Evolutionary conservation across 2,888 invertebrate genomes (phyloP), one percentile per base, ranked within the genome.

Genomic region (Panopea generosa): DNA sequence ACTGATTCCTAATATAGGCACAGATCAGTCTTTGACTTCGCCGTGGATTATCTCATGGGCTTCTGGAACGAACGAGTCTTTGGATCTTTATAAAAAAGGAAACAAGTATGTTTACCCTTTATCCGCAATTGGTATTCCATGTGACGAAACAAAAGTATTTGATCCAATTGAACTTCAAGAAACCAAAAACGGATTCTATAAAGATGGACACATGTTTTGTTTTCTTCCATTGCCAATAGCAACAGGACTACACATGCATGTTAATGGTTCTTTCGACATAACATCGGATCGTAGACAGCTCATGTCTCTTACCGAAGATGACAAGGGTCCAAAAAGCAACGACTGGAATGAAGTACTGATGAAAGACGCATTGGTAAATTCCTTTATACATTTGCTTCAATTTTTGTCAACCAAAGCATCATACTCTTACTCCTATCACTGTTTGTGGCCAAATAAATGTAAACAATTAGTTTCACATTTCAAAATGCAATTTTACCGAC

Each of bases 211-310:
- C 43, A 33, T 90, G 0, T 92, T 90, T 78, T 89, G 90, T 65
- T 91, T 84, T 67, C 72, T 91, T n/a, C 92, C 92, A 1, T 75
- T 91, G 22, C 90, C 91, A 18, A 79, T 89, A 20, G 67, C 77
- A 43, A 85, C 83, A 2, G 78, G 77, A 0, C 77, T 90, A 7
- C 85, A 86, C 6, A 78, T 90, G 16, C 90, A 90, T 63, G 74
- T 91, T 26, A 91, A 91, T 77, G 91, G 87, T 0, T 82, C 85
- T 9, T 92, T 92, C 85, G 40, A 89, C 24, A 82, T 91, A 2
- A 86, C 86, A n/a, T 86, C 90, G 11, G 86, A 90, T 53, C 66
- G 92, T 20, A 71, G 88, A 16, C 82, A 85, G 29, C 82, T 92
- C 11, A 57, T 73, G 6, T 72, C 72, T 24, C 62, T 62, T 20